Evolutionary conservation across 2,888 invertebrate species (phyloP), one percentile per base, ranked within the genome.

Genomic region (Caenorhabditis macrosperma): DNA sequence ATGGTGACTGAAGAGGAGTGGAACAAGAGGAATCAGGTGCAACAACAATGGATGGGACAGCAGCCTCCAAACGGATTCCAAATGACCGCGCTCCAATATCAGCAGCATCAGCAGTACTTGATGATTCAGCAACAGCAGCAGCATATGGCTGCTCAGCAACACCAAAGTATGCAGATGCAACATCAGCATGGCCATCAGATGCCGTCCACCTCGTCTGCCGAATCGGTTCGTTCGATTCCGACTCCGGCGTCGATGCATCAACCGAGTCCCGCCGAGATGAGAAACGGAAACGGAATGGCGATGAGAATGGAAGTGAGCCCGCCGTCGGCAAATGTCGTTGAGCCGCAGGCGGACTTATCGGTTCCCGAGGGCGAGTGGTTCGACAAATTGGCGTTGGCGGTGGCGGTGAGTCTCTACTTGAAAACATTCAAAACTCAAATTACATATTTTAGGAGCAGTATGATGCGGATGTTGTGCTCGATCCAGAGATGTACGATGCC

Each of bases 381-480:
- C 22, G 72, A 72, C 9, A 38, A 68, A 24, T 24, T 69, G 20
- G 68, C 54, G 26, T 3, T 38, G 1, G 41, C 28, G 1, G 67
- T 76, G 0, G 67, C 68, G 28, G 77, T 68, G n/a, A 68, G 61
- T 69, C 55, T n/a, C n/a, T n/a, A n/a, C n/a, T n/a, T n/a, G n/a
- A n/a, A n/a, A n/a, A n/a, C n/a, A n/a, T n/a, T n/a, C 6, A 26
- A 28, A 30, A 28, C n/a, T n/a, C n/a, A n/a, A 64, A n/a, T 35
- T 22, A 38, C 35, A 5, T 44, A 15, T 61, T 67, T 9, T 50
- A 69, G 69, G 52, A 52, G 17, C 48, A 41, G 24, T 69, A 60
- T 52, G 26, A 59, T 24, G 59, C 12, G 1, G 41, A 60, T 17
- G 52, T 46, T 4, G 35, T 55, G 7, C 48, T 72, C 12, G 63